These are phyloP conservation scores for Hoplostethus atlanticus DNA, from an alignment of 2,797 vertebrate species.

Conservation along the genomic window DNA sequence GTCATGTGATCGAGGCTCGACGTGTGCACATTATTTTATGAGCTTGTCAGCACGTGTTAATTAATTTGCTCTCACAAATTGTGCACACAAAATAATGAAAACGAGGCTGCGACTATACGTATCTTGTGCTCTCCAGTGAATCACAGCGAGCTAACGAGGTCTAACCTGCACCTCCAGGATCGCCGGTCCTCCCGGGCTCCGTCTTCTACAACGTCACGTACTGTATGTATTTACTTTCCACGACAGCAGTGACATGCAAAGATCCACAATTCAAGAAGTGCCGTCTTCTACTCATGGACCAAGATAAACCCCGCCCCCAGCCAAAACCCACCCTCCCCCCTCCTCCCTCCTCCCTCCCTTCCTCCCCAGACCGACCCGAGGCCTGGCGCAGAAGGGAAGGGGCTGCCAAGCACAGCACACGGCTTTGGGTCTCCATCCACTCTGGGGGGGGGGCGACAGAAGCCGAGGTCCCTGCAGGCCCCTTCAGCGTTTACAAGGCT, in stretches of 20 bases:
- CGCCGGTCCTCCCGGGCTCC: no score
- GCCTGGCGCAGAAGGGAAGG: conserved; percentile 65
- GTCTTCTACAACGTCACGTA: no score
- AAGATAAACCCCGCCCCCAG: conserved; percentile 38
- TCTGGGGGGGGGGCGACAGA: conserved; percentile 64
- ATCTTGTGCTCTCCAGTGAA: no score
- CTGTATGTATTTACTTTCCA: no score
- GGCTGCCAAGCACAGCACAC: conserved; percentile 74
- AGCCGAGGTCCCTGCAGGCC: conserved; percentile 74
- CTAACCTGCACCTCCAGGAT: no score
- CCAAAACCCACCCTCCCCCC: conserved; percentile 21
- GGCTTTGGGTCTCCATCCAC: conserved; percentile 62
- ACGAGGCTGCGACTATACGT: no score
- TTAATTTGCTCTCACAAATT: no score
- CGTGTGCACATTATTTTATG: no score
- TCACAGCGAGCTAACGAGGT: no score
- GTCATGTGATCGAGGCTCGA: no score
- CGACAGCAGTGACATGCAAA: background rate
- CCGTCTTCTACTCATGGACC: conserved; percentile 5
- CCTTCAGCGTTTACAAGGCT: conserved; percentile 63
- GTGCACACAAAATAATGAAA: no score
- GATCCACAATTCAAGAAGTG: background rate
- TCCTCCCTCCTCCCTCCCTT: conserved; percentile 26
- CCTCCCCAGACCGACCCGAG: conserved; percentile 56
- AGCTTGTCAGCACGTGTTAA: no score